Conservation (phyloP, 30 jellyfish, hydroid and myxozoan genomes). For the Aurelia aurita region DNA sequence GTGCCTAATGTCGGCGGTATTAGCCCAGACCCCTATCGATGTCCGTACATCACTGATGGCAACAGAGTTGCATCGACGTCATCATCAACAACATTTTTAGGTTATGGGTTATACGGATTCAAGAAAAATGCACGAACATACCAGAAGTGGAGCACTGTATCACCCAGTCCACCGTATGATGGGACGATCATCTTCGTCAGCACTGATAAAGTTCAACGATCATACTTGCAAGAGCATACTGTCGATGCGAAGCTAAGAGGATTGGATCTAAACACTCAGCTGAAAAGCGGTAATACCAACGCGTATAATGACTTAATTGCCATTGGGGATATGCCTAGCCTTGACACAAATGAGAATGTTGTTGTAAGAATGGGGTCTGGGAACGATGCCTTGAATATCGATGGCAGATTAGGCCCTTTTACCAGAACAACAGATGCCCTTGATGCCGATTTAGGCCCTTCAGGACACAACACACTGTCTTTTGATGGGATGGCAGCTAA, state of each 20-base stretch:
- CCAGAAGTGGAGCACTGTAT: neutral
- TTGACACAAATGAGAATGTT: slow-evolving; percentile 8
- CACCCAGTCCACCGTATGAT: neutral
- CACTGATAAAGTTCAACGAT: slow-evolving; percentile 16
- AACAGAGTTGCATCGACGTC: neutral
- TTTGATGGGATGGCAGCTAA: neutral
- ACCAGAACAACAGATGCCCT: slow-evolving; percentile 8
- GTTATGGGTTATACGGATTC: neutral
- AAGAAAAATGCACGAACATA: neutral
- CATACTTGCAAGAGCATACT: neutral
- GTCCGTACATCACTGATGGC: neutral
- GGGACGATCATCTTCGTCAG: slow-evolving; percentile 8
- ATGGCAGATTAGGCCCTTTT: slow-evolving; percentile 5
- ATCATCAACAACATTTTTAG: neutral
- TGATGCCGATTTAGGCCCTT: slow-evolving; percentile 11
- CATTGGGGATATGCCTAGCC: slow-evolving; percentile 15
- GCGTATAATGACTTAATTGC: slow-evolving; percentile 9
- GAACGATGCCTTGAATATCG: slow-evolving; percentile 26
- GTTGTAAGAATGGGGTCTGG: slow-evolving; percentile 21
- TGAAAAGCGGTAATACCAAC: neutral
- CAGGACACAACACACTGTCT: slow-evolving; percentile 22
- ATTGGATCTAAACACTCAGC: neutral
- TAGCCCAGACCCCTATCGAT: neutral
- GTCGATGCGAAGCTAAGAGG: slow-evolving; percentile 11
- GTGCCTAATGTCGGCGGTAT: too few relatives aligned